Percentiles rank a stretch among this genome's conserved stretches.
Conservation (phyloP, 2,797 vertebrate genomes). For the Catharus ustulatus region DNA sequence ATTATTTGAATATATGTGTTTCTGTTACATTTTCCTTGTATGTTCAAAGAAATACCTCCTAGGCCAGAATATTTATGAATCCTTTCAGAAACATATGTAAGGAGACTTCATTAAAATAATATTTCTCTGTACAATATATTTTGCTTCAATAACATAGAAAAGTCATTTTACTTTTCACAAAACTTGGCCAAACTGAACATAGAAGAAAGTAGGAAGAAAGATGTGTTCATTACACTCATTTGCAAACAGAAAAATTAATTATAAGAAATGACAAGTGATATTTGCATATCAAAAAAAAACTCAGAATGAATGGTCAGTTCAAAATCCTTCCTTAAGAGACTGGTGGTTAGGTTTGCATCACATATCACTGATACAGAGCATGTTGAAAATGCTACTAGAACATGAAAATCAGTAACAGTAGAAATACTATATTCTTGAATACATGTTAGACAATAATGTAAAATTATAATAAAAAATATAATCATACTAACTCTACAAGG, state of each 20-base stretch:
- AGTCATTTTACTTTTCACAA: not conserved
- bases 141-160: not conserved
- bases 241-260: not conserved
- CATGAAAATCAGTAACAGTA: not conserved
- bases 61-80: not conserved
- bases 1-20: slow-evolving; percentile 34
- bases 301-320: not conserved
- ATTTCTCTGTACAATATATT: not conserved
- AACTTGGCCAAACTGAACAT: not conserved
- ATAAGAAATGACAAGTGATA: not conserved
- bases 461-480: not conserved
- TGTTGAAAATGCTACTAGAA: not conserved
- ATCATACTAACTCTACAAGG: not conserved
- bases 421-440: not conserved
- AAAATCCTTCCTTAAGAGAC: not conserved
- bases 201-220: not conserved
- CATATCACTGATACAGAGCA: not conserved
- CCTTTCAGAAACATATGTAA: not conserved
- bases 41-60: not conserved
- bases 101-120: not conserved
- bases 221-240: not conserved
- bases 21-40: not conserved
- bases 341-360: not conserved
- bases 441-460: not conserved
- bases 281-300: not conserved